Evolutionary conservation across 2,888 invertebrate genomes (phyloP).

Genomic region (Drosophila acutilabella): DNA sequence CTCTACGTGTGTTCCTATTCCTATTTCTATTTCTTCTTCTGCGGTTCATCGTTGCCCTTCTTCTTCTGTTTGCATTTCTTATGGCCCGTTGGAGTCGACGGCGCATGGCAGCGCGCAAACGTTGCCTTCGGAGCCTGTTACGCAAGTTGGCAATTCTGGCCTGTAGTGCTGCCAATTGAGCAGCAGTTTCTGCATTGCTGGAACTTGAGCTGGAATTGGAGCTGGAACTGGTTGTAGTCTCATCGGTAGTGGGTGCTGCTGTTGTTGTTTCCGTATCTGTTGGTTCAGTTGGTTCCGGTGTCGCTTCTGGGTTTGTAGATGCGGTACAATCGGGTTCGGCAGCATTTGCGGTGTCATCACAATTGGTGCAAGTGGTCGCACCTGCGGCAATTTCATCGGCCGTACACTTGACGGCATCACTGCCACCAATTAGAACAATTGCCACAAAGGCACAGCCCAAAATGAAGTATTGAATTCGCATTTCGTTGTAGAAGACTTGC

Average conservation of each 20-base stretch:
- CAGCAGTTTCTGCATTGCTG: neutral
- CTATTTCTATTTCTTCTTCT: neutral
- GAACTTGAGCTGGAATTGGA: neutral
- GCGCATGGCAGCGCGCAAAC: neutral
- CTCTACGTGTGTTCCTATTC: neutral
- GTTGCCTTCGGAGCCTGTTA: neutral
- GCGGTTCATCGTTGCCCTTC: neutral
- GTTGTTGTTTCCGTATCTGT: neutral
- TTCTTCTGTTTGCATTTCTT: neutral
- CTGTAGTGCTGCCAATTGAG: neutral
- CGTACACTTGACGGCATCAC: neutral
- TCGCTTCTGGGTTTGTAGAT: neutral
- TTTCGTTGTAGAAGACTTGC: conserved; percentile 7
- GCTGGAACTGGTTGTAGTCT: neutral
- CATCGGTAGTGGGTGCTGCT: neutral
- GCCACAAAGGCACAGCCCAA: conserved; percentile 10
- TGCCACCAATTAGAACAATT: neutral
- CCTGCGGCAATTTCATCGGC: neutral
- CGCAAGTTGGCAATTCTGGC: neutral
- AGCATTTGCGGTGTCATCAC: neutral
- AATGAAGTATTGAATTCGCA: conserved; percentile 7
- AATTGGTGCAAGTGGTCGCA: neutral
- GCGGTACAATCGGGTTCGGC: neutral
- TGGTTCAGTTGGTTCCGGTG: neutral
- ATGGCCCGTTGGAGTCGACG: neutral